phyloP scores from a whole-genome alignment of 2,797 vertebrate genomes.

The Enteromius paludinosus region DNA sequence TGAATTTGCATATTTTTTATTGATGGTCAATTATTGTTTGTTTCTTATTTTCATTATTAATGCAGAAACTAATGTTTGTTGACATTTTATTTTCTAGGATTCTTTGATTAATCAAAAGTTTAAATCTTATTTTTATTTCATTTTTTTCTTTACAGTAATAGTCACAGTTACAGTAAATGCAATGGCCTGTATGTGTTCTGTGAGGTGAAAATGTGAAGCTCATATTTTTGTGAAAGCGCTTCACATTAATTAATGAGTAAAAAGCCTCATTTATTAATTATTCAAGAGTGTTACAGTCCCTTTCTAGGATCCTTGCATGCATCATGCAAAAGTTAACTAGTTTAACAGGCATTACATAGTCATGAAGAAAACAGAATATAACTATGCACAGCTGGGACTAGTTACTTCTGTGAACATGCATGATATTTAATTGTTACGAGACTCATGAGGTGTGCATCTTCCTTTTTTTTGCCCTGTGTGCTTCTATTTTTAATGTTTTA shows the following conservation, averaged over 20 bases:
- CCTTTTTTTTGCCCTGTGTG: neutral
- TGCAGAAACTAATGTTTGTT: neutral
- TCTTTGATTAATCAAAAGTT: neutral
- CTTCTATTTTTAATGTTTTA: neutral
- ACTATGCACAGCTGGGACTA: neutral
- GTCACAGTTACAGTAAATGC: neutral
- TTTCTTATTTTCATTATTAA: neutral
- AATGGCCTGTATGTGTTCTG: no score
- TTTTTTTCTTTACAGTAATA: neutral
- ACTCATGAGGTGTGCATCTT: neutral
- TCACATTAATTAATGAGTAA: constrained; percentile 15
- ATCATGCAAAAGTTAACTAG: neutral
- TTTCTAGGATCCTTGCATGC: neutral
- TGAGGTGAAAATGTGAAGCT: neutral
- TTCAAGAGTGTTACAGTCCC: neutral
- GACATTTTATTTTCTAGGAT: neutral
- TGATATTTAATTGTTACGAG: neutral
- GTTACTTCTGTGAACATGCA: neutral
- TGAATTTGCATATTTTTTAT: neutral
- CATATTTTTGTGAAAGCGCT: neutral
- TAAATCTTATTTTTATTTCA: neutral
- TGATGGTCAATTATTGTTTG: neutral
- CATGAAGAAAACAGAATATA: neutral
- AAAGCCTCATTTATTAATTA: neutral
- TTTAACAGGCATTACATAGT: neutral